Base-by-base conservation (phyloP, 2,113 vertebrate species). In the Bettongia penicillata region DNA sequence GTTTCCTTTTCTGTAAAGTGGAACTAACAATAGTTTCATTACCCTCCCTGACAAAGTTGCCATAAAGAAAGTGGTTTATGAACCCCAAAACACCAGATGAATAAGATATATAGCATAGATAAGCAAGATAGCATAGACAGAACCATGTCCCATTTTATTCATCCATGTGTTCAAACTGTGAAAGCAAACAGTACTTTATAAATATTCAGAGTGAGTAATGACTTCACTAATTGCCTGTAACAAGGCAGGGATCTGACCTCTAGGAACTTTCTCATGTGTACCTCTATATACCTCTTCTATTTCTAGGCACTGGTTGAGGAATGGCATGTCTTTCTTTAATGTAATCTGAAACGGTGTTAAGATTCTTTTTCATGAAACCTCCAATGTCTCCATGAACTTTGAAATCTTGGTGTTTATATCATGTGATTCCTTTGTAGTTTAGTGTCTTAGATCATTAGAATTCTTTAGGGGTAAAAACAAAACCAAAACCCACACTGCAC, bases 181-280 rank as follows among this genome's bases (percentile, higher is more conserved):
- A 50, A 91, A 31, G 93, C 84, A 96, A 89, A 89, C 92, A 93
- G 93, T n/a, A 96, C 96, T 95, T 89, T 68, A 96, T 96, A 94
- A 94, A 95, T 93, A 93, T 25, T 7, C 51, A 93, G 90, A 52
- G 84, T 77, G 47, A 90, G 90, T 47, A 93, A 90, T 94, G 93
- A 96, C 48, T 43, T 97, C 95, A 95, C 91, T 92, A 61, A 90
- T 53, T 96, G 95, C 92, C 53, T 89, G 26, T 94, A 93, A 89
- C 12, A 51, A 93, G 53, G 61, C 52, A 92, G 49, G 37, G 2
- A 53, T 49, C 51, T 96, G 96, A 94, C 61, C 94, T 95, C 53
- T 93, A 95, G 93, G 90, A 94, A 90, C 6, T 50, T 92, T 51
- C 94, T 43, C 8, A 84, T 92, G 89, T 25, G 5, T 57, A 43